Conservation (phyloP, 1,140 invertebrate genomes). For the Whitmania pigra region DNA sequence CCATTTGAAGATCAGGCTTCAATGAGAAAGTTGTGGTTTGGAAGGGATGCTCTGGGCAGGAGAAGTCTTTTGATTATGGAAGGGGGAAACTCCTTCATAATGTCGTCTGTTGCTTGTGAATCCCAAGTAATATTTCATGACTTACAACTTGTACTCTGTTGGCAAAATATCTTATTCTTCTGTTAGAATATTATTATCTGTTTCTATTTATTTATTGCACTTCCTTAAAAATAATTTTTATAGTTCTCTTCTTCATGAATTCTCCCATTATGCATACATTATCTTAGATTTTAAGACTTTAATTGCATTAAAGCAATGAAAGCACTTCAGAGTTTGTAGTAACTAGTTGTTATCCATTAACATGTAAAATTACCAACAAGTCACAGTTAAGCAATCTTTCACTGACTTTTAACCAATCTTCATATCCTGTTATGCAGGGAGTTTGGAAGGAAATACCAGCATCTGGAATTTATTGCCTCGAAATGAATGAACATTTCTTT, state of each 20-base stretch:
- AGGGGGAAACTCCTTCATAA: background rate
- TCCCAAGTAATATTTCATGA: background rate
- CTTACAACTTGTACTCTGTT: background rate
- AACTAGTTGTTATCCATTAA: too few relatives aligned
- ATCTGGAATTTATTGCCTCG: slow-evolving; percentile 53
- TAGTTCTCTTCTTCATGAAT: background rate
- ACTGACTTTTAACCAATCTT: too few relatives aligned
- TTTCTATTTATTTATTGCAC: background rate
- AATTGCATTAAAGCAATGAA: slow-evolving; percentile 24
- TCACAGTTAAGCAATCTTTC: too few relatives aligned
- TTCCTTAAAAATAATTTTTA: background rate
- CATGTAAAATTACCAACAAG: too few relatives aligned
- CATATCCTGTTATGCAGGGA: too few relatives aligned
- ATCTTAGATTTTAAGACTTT: slow-evolving; percentile 14
- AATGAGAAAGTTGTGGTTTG: slow-evolving; percentile 59
- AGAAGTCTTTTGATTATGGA: slow-evolving; percentile 59
- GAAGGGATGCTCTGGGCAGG: slow-evolving; percentile 69
- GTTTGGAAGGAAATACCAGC: slow-evolving; percentile 57
- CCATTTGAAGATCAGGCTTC: slow-evolving; percentile 36
- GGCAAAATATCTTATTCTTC: background rate
- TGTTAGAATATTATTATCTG: background rate
- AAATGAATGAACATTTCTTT: slow-evolving; percentile 40
- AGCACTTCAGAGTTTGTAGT: too few relatives aligned
- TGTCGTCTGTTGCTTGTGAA: background rate
- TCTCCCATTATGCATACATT: background rate